Evolutionary conservation across 2,888 invertebrate species (phyloP).

Genomic region (Drosophila multiciliata): DNA sequence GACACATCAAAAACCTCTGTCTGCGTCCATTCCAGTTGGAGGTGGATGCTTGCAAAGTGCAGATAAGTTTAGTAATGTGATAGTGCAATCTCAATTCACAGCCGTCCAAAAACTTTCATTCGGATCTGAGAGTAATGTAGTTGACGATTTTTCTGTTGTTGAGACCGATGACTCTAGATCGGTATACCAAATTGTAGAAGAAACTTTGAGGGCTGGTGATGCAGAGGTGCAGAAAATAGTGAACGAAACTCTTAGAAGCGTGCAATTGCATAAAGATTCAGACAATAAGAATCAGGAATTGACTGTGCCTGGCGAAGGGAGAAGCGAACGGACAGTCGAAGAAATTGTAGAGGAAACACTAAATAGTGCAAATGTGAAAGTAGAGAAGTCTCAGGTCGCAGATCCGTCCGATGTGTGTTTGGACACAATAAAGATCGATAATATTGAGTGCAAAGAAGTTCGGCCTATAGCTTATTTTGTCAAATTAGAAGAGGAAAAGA

Average conservation of each 20-base stretch:
- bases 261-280: constrained; percentile 29
- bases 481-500: constrained; percentile 57
- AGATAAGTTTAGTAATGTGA: neutral
- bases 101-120: neutral
- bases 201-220: constrained; percentile 69
- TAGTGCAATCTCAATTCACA: neutral
- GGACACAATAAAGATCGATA: neutral
- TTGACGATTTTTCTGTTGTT: neutral
- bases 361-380: constrained; percentile 35
- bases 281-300: constrained; percentile 3
- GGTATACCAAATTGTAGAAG: constrained; percentile 69
- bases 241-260: constrained; percentile 55
- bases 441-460: constrained; percentile 43
- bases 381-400: neutral
- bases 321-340: constrained; percentile 48
- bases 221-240: constrained; percentile 67
- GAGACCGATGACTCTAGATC: constrained; percentile 51
- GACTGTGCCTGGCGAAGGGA: neutral
- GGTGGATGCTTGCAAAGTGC: neutral
- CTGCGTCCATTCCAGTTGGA: neutral
- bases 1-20: too few species aligned
- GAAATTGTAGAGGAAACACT: constrained; percentile 68
- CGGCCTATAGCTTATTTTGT: constrained; percentile 75
- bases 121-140: neutral
- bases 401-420: neutral